phyloP scores from a whole-genome alignment of 2,888 invertebrate species.

The Nomada ferruginata region DNA sequence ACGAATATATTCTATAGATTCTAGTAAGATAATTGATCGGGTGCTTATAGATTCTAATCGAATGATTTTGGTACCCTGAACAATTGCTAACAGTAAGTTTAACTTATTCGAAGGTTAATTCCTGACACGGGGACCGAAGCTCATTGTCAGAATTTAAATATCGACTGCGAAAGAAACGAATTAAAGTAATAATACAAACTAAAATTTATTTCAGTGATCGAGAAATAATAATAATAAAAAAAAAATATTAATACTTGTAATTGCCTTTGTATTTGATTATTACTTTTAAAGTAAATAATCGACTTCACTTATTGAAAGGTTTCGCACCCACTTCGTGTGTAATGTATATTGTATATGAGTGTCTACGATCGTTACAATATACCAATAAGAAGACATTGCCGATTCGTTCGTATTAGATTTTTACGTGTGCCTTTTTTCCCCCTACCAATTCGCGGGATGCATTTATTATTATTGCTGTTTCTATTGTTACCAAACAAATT shows the following conservation, averaged over 20 bases:
- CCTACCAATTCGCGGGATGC: neutral
- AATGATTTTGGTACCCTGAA: constrained; percentile 75
- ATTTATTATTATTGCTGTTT: constrained; percentile 3
- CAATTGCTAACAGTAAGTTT: constrained; percentile 60
- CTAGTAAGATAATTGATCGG: constrained; percentile 65
- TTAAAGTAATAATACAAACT: constrained; percentile 24
- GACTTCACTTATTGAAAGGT: constrained; percentile 47
- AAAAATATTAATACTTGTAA: constrained; percentile 51
- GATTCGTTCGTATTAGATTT: constrained; percentile 32
- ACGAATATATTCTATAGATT: constrained; percentile 67
- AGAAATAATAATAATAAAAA: constrained; percentile 15
- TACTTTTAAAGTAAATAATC: constrained; percentile 41
- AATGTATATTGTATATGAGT: constrained; percentile 42
- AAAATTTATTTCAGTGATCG: constrained; percentile 48
- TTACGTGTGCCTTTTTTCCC: constrained; percentile 24
- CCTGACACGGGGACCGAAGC: constrained; percentile 19
- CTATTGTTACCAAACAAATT: neutral
- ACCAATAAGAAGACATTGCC: constrained; percentile 49
- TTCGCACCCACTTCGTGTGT: constrained; percentile 46
- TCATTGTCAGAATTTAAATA: constrained; percentile 43
- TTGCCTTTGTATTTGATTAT: constrained; percentile 35
- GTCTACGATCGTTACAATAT: constrained; percentile 51
- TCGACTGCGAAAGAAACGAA: constrained; percentile 15
- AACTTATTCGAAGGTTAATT: constrained; percentile 57
- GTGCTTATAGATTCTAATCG: constrained; percentile 63